Base-by-base conservation (phyloP, 2,888 invertebrate species). In the Homarus gammarus region DNA sequence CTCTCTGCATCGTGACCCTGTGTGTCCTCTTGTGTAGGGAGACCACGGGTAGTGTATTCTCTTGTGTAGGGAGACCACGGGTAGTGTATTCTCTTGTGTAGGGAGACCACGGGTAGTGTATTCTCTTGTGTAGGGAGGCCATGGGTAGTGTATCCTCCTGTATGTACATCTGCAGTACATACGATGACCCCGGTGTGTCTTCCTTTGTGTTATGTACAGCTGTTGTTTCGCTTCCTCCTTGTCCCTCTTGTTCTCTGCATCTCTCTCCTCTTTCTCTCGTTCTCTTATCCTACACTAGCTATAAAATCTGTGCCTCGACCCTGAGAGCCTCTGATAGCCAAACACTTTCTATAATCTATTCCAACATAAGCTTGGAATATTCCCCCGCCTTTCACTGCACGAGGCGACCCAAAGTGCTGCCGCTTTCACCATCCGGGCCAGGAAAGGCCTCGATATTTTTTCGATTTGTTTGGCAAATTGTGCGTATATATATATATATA, bases 181-280 rank as follows among this genome's bases (percentile, higher is more conserved):
- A n/a, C 12, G 22, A 56, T 44, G 12, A 27, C 64, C 10, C n/a
- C 18, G 27, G 64, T 64, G n/a, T 70, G 27, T 36, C 70, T 70
- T n/a, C 70, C 70, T 31, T 70, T 31, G 33, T 31, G 12, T 49
- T n/a, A 27, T 44, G 44, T 27, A 38, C 8, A 49, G 27, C 44
- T 18, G 0, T 10, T 27, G 15, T 12, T 10, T 31, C 77, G 2
- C 75, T 44, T 44, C 6, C 44, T 22, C 75, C 3, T 22, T 5
- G 77, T 51, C 51, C 36, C 77, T 77, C 51, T 22, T 40, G 22
- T 36, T 75, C 75, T 44, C 75, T 70, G 31, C 36, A 31, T 75
- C 44, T 44, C 49, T n/a, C 49, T 49, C 49, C 73, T 73, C 73
- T 73, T 36, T 6, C 38, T 73, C 38, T 73, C 73, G 36, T 36